phyloP scores from a whole-genome alignment of 2,113 vertebrate genomes.

The Oxygymnocypris stewartii region DNA sequence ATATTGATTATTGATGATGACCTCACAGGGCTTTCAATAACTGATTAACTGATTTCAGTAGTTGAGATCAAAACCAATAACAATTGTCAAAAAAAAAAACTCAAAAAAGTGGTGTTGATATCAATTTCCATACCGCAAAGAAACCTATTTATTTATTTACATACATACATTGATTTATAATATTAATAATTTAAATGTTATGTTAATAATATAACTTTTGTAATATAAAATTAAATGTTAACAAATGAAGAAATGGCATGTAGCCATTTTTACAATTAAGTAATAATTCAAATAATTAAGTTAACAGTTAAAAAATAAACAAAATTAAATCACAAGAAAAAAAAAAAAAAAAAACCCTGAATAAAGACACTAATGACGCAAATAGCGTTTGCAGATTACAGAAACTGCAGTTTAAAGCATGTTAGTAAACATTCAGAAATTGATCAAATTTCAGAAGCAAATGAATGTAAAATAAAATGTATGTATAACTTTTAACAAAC shows the following conservation, averaged over 20 bases:
- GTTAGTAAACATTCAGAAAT: neutral
- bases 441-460: neutral
- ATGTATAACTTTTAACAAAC: neutral
- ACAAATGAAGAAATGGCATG: neutral
- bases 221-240: neutral
- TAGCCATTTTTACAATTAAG: neutral
- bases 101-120: neutral
- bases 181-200: neutral
- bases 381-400: neutral
- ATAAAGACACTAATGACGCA: neutral
- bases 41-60: neutral
- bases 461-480: neutral
- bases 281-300: neutral
- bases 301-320: neutral
- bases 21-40: neutral
- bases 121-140: too few relatives aligned
- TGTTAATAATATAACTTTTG: neutral
- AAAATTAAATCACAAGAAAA: neutral
- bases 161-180: too few relatives aligned
- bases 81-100: neutral
- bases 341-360: neutral
- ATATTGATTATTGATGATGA: neutral
- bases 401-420: neutral
- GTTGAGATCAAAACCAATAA: neutral
- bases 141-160: too few relatives aligned